phyloP scores from a whole-genome alignment of 2,888 invertebrate species.

The Bruchidius siliquastri region DNA sequence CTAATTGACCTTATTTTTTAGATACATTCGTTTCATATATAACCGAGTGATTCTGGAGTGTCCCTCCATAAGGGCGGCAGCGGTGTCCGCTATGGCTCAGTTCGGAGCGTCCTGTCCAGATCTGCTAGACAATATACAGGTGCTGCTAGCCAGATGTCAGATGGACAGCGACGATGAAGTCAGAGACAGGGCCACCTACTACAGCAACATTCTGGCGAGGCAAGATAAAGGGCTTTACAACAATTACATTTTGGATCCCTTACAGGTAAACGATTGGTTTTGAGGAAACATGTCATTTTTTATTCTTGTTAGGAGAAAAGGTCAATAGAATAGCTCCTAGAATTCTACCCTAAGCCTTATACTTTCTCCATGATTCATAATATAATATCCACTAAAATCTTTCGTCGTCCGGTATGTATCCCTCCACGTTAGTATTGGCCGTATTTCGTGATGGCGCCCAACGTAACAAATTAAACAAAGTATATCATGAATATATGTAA shows the following conservation, averaged over 20 bases:
- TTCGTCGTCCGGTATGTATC: too few species aligned
- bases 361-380: too few species aligned
- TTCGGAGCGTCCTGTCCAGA: slow-evolving; percentile 95
- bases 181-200: slow-evolving; percentile 94
- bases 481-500: too few species aligned
- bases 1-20: slow-evolving; percentile 20
- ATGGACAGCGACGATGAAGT: slow-evolving; percentile 99
- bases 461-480: too few species aligned
- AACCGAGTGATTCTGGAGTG: slow-evolving; percentile 94
- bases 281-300: not conserved
- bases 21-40: slow-evolving; percentile 79
- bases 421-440: too few species aligned
- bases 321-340: too few species aligned
- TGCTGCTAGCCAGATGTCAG: slow-evolving; percentile 80
- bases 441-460: too few species aligned
- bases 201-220: slow-evolving; percentile 76
- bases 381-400: too few species aligned
- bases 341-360: too few species aligned
- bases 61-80: slow-evolving; percentile 92
- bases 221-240: slow-evolving; percentile 67
- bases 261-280: slow-evolving; percentile 49
- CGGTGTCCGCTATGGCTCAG: slow-evolving; percentile 95
- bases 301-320: not conserved
- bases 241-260: slow-evolving; percentile 70
- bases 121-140: slow-evolving; percentile 76